Percentiles rank a stretch among this genome's conserved stretches.
phyloP scores from a whole-genome alignment of 2,797 vertebrate genomes.

The Ctenopoma kingsleyae region DNA sequence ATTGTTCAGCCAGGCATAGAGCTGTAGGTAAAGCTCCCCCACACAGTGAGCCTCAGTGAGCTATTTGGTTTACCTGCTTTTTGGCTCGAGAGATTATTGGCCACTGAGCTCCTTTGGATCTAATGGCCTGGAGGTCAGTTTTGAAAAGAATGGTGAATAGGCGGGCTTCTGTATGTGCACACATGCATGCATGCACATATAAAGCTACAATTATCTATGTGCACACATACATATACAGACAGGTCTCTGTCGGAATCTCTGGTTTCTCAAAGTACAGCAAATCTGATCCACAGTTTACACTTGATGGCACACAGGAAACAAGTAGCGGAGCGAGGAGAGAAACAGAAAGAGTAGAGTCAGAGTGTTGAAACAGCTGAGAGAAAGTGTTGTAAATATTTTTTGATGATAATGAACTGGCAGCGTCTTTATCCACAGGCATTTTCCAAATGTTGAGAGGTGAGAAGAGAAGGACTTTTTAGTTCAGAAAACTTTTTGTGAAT shows the following conservation, averaged over 20 bases:
- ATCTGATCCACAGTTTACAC: conserved; percentile 53
- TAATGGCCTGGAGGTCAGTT: conserved; percentile 50
- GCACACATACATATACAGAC: not conserved
- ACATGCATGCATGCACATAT: conserved; percentile 43
- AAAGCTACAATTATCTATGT: conserved; percentile 12
- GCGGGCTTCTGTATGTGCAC: conserved; percentile 52
- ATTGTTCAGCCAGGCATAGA: conserved; percentile 61
- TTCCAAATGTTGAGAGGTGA: conserved; percentile 20
- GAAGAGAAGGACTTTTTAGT: conserved; percentile 15
- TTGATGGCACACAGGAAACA: conserved; percentile 31
- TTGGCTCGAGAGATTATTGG: conserved; percentile 55
- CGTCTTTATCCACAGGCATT: conserved; percentile 13
- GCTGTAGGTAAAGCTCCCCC: conserved; percentile 51
- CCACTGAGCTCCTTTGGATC: conserved; percentile 55
- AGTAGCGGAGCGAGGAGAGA: not conserved
- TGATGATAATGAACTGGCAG: conserved; percentile 27
- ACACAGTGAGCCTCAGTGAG: conserved; percentile 41
- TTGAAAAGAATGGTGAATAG: conserved; percentile 58
- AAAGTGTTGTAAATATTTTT: conserved; percentile 35
- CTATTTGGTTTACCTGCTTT: conserved; percentile 53
- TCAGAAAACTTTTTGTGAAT: not conserved
- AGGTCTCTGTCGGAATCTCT: conserved; percentile 45
- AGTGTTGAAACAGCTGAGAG: conserved; percentile 29
- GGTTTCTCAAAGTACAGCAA: conserved; percentile 41
- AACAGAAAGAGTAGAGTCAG: conserved; percentile 3